These are phyloP conservation scores for Chloroceryle amazona DNA, from an alignment of 2,797 vertebrate genomes.

Conservation along the genomic window DNA sequence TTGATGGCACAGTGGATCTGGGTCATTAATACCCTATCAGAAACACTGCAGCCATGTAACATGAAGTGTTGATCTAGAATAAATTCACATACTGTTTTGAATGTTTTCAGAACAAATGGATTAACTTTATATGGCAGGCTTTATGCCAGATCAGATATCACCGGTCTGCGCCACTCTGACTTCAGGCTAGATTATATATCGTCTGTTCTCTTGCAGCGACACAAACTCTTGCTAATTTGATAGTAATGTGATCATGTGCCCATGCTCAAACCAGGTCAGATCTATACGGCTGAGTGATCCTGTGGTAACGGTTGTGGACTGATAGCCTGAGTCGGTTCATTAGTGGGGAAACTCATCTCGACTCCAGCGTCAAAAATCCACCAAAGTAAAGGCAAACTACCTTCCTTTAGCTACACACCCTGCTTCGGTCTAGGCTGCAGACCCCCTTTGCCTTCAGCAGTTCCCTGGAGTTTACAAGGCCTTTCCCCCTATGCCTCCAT, in stretches of 20 bases:
- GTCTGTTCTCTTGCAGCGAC: constrained; percentile 4
- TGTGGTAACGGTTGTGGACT: background rate
- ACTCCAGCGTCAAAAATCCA: background rate
- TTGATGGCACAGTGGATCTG: background rate
- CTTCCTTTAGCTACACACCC: background rate
- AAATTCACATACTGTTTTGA: constrained; percentile 4
- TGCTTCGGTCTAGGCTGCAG: background rate
- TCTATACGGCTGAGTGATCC: background rate
- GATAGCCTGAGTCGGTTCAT: background rate
- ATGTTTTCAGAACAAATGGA: constrained; percentile 64
- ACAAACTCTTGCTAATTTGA: constrained; percentile 36
- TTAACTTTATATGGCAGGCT: constrained; percentile 14
- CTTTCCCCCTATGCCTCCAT: constrained; percentile 3
- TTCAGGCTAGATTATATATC: constrained; percentile 55
- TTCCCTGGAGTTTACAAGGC: background rate
- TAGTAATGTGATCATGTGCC: background rate
- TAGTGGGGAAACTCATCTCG: background rate
- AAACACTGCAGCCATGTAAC: background rate
- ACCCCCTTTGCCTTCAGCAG: background rate
- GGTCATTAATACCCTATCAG: background rate
- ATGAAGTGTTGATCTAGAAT: background rate
- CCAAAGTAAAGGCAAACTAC: background rate
- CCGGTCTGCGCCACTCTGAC: constrained; percentile 26
- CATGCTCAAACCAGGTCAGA: background rate
- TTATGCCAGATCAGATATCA: constrained; percentile 49